phyloP scores from a whole-genome alignment of 1,140 invertebrate genomes.

The Drosophila nebulosa region DNA sequence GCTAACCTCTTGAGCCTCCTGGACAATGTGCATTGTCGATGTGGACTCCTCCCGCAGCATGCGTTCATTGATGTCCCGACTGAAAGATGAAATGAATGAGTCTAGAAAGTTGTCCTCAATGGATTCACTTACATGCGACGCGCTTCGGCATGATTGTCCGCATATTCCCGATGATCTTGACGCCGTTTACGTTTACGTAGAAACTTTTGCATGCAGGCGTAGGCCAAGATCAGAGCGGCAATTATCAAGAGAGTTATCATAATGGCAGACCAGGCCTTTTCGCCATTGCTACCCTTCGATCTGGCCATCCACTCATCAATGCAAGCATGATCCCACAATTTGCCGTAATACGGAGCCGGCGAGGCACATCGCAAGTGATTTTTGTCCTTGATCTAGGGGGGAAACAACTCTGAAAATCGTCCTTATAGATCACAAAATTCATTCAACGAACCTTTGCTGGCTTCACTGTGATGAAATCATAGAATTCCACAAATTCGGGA shows the following conservation, averaged over 20 bases:
- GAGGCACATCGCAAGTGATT: constrained; percentile 83
- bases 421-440: accelerated
- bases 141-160: constrained; percentile 82
- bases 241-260: constrained; percentile 81
- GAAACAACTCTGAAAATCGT: background rate
- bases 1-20: constrained; percentile 84
- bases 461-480: constrained; percentile 83
- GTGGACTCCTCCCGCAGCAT: constrained; percentile 82
- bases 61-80: constrained; percentile 82
- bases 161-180: constrained; percentile 46
- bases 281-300: constrained; percentile 67
- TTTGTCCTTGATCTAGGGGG: constrained; percentile 55
- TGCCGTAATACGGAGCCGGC: constrained; percentile 83
- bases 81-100: background rate
- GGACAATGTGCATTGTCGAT: constrained; percentile 81
- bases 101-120: accelerated
- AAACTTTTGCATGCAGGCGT: constrained; percentile 74
- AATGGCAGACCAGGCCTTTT: constrained; percentile 84
- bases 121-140: constrained; percentile 83
- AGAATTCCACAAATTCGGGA: constrained; percentile 83
- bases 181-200: constrained; percentile 80
- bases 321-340: constrained; percentile 86
- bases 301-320: constrained; percentile 83
- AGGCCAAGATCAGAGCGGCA: constrained; percentile 22
- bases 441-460: constrained; percentile 82